Conservation (phyloP, 2,797 vertebrate species). For the Margarornis squamiger region DNA sequence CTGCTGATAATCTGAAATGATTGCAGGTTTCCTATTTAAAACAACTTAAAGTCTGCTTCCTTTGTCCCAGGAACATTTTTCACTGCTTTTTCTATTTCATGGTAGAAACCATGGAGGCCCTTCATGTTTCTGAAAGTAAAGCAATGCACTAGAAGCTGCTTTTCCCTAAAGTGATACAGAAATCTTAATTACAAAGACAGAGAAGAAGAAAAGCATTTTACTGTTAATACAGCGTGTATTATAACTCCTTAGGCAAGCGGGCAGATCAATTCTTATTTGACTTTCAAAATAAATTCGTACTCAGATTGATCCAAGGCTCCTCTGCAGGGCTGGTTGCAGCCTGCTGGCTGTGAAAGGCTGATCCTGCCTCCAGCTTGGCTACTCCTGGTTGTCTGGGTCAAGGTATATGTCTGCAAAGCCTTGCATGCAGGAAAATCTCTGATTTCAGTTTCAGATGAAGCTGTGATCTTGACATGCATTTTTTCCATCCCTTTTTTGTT, state of each 20-base stretch:
- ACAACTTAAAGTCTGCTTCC: not conserved
- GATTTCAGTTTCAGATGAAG: not conserved
- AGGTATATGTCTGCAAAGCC: not conserved
- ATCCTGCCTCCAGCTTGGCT: not conserved
- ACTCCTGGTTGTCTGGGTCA: rapidly evolving
- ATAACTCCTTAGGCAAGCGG: not conserved
- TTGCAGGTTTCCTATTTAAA: not conserved
- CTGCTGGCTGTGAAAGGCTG: not conserved
- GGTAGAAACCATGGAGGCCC: not conserved
- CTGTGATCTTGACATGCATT: not conserved
- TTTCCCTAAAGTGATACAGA: not conserved
- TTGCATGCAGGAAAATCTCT: not conserved
- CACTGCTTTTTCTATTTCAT: not conserved
- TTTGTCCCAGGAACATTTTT: not conserved
- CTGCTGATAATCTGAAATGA: conserved; percentile 5
- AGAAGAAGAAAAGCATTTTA: not conserved
- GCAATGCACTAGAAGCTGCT: not conserved
- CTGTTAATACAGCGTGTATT: not conserved
- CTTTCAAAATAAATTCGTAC: not conserved
- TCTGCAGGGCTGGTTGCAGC: rapidly evolving
- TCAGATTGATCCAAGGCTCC: not conserved
- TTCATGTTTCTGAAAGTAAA: not conserved
- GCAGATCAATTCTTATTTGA: not conserved
- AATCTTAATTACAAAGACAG: not conserved
- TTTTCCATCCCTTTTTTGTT: not conserved